Evolutionary conservation across 2,113 vertebrate species (phyloP), one percentile per base, ranked within the genome.

Genomic region (Glareola pratincola): DNA sequence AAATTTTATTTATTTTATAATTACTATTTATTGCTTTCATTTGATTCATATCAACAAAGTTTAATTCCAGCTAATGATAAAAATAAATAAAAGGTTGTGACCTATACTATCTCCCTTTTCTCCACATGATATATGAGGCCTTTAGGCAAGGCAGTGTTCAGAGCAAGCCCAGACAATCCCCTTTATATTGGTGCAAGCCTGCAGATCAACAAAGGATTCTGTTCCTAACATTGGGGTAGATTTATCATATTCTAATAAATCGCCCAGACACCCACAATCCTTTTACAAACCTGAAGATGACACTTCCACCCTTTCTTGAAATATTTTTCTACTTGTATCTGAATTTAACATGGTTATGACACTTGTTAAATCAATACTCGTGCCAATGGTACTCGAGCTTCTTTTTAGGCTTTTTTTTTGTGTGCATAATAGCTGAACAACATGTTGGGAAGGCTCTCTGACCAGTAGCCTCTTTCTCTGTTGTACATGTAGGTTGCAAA

Each of bases 361-460:
- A 9, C 6, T 56, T 0, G 0, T 51, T 69, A 56, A 71, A 75
- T 32, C 27, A 37, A 59, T 22, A n/a, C 21, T 22, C 21, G 4
- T 64, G 5, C 2, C 4, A 29, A 5, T 15, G 16, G 2, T 30
- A 51, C 4, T 50, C 1, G 5, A 4, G 5, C 0, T 51, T 47
- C 9, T 17, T 30, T 24, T 20, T 14, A 36, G 9, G 5, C 54
- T 81, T 91, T 59, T 23, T 62, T 15, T 47, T 8, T 6, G 2
- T 60, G 4, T 29, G 6, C 8, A 36, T 1, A 1, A 20, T 4
- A 80, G 23, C 26, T 87, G 19, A 76, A 47, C 4, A 82, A 19
- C 7, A 3, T 4, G 3, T 16, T 69, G 19, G 10, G 18, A 79
- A 66, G 45, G 18, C 4, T 82, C 2, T 50, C 10, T 54, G 45